Conservation (phyloP, 2,888 invertebrate genomes). For the Heteromurus nitidus region DNA sequence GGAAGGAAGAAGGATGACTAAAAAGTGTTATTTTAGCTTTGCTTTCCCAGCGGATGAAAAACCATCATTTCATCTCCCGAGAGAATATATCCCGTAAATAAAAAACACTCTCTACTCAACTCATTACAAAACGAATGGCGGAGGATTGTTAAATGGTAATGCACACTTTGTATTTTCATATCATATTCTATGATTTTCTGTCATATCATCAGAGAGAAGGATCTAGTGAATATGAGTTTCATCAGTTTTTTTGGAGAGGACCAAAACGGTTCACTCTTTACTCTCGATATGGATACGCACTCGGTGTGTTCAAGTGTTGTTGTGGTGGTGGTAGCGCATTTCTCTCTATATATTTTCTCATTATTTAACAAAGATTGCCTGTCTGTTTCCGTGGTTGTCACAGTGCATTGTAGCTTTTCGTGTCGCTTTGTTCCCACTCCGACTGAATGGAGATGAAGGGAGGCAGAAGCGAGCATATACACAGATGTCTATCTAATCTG, state of each 20-base stretch:
- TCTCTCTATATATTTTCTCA: constrained; percentile 3
- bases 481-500: constrained; percentile 52
- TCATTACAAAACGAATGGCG: no score
- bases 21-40: background rate
- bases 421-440: background rate
- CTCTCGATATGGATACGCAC: no score
- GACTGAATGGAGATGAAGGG: background rate
- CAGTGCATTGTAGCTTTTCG: background rate
- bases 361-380: constrained; percentile 13
- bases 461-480: background rate
- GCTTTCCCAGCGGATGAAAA: background rate
- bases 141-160: background rate
- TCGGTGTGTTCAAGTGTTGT: no score
- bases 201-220: background rate
- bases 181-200: background rate
- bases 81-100: no score
- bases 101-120: no score
- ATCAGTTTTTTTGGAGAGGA: background rate
- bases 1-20: background rate
- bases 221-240: background rate
- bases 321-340: no score
- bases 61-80: no score
- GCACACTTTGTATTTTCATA: background rate
- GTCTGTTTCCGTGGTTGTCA: background rate
- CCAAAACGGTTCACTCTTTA: no score